phyloP scores from a whole-genome alignment of 2,113 vertebrate genomes.

The Jacana jacana region DNA sequence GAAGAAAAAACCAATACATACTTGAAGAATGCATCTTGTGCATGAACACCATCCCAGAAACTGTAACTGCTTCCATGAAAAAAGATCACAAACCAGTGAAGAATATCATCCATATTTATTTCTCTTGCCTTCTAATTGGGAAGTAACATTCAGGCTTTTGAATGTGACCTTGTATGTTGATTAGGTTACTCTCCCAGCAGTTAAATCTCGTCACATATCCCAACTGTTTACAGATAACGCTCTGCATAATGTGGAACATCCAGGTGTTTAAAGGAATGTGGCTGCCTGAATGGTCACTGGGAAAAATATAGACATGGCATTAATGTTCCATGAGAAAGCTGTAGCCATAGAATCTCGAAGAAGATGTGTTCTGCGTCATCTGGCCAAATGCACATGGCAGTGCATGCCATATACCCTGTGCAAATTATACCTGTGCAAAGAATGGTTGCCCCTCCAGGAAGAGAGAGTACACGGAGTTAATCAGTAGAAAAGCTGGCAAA shows the following conservation, averaged over 20 bases:
- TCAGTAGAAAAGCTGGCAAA: background rate
- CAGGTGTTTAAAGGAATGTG: background rate
- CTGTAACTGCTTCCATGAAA: background rate
- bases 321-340: background rate
- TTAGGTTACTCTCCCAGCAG: conserved; percentile 7
- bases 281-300: background rate
- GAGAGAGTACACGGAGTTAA: background rate
- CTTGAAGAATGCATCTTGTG: background rate
- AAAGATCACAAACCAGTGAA: background rate
- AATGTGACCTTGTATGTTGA: conserved; percentile 50
- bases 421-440: background rate
- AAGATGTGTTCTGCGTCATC: background rate
- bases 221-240: background rate
- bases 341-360: background rate
- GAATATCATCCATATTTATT: conserved; percentile 31
- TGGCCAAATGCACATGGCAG: background rate
- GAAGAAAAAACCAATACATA: background rate
- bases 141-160: background rate
- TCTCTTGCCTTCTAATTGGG: background rate
- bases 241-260: conserved; percentile 12
- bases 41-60: background rate
- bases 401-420: background rate
- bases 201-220: background rate
- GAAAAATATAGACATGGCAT: background rate
- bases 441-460: background rate